phyloP scores from a whole-genome alignment of 1,140 invertebrate species.

The Hypothenemus hampei region DNA sequence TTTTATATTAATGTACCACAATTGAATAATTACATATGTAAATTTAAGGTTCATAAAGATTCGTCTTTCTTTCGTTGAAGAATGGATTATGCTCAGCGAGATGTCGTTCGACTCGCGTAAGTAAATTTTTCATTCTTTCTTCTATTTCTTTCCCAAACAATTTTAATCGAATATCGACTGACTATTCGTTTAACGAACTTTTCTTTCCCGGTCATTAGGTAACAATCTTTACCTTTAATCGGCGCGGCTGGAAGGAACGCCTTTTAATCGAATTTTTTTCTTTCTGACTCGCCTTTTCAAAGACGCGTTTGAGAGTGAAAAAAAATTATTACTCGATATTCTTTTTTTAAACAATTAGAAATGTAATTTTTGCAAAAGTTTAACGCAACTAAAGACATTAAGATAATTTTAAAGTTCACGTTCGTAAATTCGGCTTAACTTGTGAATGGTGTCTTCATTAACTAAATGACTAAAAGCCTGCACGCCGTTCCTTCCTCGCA shows the following conservation, averaged over 20 bases:
- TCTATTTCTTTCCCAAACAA: background rate
- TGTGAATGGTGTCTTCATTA: constrained; percentile 19
- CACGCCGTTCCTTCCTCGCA: constrained; percentile 11
- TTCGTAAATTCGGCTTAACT: constrained; percentile 9
- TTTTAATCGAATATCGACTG: constrained; percentile 26
- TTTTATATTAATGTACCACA: background rate
- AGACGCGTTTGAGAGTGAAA: too few relatives aligned
- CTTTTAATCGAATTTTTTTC: constrained; percentile 11
- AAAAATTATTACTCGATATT: constrained; percentile 14
- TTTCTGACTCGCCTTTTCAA: too few relatives aligned
- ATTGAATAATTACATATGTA: background rate
- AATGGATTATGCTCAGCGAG: constrained; percentile 87
- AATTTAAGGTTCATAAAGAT: constrained; percentile 62
- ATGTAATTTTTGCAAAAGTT: too few relatives aligned
- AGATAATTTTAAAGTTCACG: constrained; percentile 15
- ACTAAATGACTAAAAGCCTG: constrained; percentile 14
- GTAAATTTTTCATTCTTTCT: constrained; percentile 26
- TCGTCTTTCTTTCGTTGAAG: constrained; percentile 73
- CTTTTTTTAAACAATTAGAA: constrained; percentile 9
- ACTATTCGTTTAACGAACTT: constrained; percentile 31
- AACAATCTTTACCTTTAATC: constrained; percentile 30
- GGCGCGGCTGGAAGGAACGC: constrained; percentile 8
- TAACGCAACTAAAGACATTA: too few relatives aligned
- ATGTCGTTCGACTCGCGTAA: constrained; percentile 75
- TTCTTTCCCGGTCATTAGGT: constrained; percentile 29